phyloP scores from a whole-genome alignment of 2,888 invertebrate genomes.

The Tryphoninae sp. region DNA sequence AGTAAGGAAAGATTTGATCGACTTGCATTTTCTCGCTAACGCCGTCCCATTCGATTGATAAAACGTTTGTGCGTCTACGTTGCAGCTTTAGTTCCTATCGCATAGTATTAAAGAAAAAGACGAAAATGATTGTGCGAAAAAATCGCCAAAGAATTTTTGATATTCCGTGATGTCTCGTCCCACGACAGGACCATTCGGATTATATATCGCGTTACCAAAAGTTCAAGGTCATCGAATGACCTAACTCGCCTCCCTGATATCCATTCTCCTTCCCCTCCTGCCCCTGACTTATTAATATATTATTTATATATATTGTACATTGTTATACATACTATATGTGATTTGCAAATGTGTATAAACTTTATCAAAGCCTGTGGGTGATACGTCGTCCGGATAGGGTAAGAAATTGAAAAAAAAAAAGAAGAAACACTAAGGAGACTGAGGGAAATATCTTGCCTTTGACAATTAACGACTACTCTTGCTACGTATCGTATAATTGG shows the following conservation, averaged over 20 bases:
- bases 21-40: constrained; percentile 24
- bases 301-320: constrained; percentile 67
- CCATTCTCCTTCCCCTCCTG: constrained; percentile 5
- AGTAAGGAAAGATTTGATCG: constrained; percentile 13
- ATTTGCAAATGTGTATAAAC: constrained; percentile 64
- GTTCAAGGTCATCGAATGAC: constrained; percentile 54
- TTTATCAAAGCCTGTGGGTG: constrained; percentile 70
- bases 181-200: constrained; percentile 41
- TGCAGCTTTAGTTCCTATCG: constrained; percentile 61
- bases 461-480: constrained; percentile 41
- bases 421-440: constrained; percentile 72
- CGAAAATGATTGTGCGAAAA: constrained; percentile 30
- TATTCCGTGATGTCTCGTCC: constrained; percentile 34
- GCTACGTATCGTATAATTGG: constrained; percentile 38
- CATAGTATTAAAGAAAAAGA: constrained; percentile 4
- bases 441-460: constrained; percentile 78
- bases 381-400: constrained; percentile 73
- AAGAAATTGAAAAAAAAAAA: constrained; percentile 57
- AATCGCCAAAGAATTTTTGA: constrained; percentile 14
- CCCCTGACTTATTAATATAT: constrained; percentile 68
- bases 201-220: constrained; percentile 19
- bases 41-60: constrained; percentile 33
- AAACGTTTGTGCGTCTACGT: constrained; percentile 49
- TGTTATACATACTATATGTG: constrained; percentile 62
- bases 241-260: constrained; percentile 7